Evolutionary conservation across 2,888 invertebrate genomes (phyloP), one percentile per base, ranked within the genome.

Genomic region (Ashinkailepas kermadecensis): DNA sequence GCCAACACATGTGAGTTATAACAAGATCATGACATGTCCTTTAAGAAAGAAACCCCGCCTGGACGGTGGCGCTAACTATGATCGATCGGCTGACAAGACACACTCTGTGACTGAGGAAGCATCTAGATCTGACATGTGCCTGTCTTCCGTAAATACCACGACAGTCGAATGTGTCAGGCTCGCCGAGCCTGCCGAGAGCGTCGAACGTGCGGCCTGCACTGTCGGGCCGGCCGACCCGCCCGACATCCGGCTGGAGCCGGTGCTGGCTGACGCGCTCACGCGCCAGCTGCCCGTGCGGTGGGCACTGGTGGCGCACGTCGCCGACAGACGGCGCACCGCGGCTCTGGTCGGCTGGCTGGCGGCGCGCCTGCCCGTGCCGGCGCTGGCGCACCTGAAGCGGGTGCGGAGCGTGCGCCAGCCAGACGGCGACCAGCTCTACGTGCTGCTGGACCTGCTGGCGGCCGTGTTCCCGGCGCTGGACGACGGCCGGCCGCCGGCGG

Each of bases 401-500:
- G 83, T 84, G 15, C 21, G 80, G 13, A 82, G 64, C 56, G 58
- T 82, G 15, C 57, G 21, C 1, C 23, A 8, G 58, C n/a, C 13
- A 18, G 62, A 18, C 58, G 65, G 56, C 12, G 21, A 25, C 25
- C 21, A 25, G 39, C 62, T 81, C 18, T 79, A 59, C 23, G 54
- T 81, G 13, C 15, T 67, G 54, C 13, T 78, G 7, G 81, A 81
- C 78, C 11, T 90, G 86, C 89, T 93, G 0, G 91, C 91, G 81
- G 88, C 87, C 78, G 95, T 96, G 86, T 92, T 91, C 85, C 88
- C 89, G 0, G 87, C 88, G 84, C 90, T 91, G 10, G 89, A 89
- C 21, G 88, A 89, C 81, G 87, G 90, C 74, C 96, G 96, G 96
- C 93, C 95, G 0, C 91, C 93, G 81, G 94, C 94, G 86, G 96